Conservation (phyloP, 1,140 invertebrate species). For the Drosophila leontia region DNA sequence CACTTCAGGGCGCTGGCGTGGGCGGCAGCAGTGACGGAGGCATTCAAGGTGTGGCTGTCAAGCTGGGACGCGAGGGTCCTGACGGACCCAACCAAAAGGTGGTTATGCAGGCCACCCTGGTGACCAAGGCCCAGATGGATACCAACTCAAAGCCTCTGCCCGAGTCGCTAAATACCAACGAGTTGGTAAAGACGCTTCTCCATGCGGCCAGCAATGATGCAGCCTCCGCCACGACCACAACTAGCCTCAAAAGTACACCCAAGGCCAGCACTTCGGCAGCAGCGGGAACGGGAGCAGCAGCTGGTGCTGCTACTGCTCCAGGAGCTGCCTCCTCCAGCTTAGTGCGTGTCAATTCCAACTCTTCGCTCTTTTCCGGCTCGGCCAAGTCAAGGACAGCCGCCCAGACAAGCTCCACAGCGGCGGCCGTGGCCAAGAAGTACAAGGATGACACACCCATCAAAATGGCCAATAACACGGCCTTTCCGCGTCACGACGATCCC, state of each 20-base stretch:
- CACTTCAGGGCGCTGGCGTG: slow-evolving; percentile 87
- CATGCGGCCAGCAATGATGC: slow-evolving; percentile 64
- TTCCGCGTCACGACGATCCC: slow-evolving; percentile 86
- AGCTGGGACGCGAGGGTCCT: slow-evolving; percentile 88
- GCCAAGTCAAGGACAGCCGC: slow-evolving; percentile 74
- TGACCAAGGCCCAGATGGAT: slow-evolving; percentile 87
- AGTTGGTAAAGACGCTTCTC: slow-evolving; percentile 77
- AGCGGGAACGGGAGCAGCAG: slow-evolving; percentile 24
- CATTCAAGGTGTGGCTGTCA: slow-evolving; percentile 89
- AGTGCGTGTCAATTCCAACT: slow-evolving; percentile 79
- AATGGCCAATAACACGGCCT: slow-evolving; percentile 86
- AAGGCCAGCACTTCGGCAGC: slow-evolving; percentile 82
- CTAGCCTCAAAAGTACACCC: slow-evolving; percentile 86
- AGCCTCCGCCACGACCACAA: slow-evolving; percentile 48
- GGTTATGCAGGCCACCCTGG: slow-evolving; percentile 89
- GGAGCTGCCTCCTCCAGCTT: slow-evolving; percentile 28
- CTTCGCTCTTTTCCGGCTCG: slow-evolving; percentile 75
- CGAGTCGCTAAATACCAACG: slow-evolving; percentile 73
- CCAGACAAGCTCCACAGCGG: slow-evolving; percentile 35
- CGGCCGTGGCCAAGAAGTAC: slow-evolving; percentile 70
- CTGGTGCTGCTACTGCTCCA: background rate
- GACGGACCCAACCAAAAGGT: slow-evolving; percentile 88
- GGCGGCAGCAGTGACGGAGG: slow-evolving; percentile 85
- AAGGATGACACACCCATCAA: slow-evolving; percentile 84
- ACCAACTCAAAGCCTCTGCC: slow-evolving; percentile 84